Percentiles rank a stretch among this genome's conserved stretches.
These are phyloP conservation scores for Drepana falcataria DNA, from an alignment of 2,888 invertebrate genomes.

Conservation along the genomic window DNA sequence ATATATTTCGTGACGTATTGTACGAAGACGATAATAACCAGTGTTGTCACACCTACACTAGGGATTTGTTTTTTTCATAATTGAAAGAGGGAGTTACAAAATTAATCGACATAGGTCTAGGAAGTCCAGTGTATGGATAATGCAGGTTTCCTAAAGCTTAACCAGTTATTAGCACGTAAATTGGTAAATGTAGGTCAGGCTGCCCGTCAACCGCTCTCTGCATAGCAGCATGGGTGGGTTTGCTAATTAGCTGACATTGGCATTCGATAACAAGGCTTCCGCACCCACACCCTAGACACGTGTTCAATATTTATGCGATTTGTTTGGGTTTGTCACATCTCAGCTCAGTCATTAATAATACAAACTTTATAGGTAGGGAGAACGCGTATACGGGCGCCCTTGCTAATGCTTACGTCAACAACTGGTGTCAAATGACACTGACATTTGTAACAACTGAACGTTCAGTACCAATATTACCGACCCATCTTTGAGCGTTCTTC, in stretches of 20 bases:
- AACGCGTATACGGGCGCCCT: too few relatives aligned
- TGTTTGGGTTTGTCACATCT: slow-evolving; percentile 8
- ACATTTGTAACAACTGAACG: too few relatives aligned
- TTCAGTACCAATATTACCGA: too few relatives aligned
- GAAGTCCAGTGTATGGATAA: not conserved
- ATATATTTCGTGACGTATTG: too few relatives aligned
- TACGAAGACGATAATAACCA: too few relatives aligned
- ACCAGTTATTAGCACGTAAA: slow-evolving; percentile 27
- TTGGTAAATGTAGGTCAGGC: slow-evolving; percentile 51
- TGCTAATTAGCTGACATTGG: slow-evolving; percentile 71
- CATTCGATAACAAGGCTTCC: slow-evolving; percentile 46
- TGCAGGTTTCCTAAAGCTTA: slow-evolving; percentile 13
- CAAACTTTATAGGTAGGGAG: not conserved
- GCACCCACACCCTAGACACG: slow-evolving; percentile 17
- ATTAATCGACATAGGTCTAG: not conserved
- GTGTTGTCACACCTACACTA: too few relatives aligned
- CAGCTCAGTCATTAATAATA: not conserved
- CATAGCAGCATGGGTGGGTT: slow-evolving; percentile 61
- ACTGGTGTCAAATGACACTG: too few relatives aligned
- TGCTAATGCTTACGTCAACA: too few relatives aligned
- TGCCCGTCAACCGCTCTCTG: slow-evolving; percentile 19
- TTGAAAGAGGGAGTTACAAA: too few relatives aligned
- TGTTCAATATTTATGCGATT: slow-evolving; percentile 10
- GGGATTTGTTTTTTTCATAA: too few relatives aligned
- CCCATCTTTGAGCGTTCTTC: too few relatives aligned